Evolutionary conservation across 1,140 invertebrate species (phyloP), one percentile per base, ranked within the genome.

Genomic region (Pomacea maculata): DNA sequence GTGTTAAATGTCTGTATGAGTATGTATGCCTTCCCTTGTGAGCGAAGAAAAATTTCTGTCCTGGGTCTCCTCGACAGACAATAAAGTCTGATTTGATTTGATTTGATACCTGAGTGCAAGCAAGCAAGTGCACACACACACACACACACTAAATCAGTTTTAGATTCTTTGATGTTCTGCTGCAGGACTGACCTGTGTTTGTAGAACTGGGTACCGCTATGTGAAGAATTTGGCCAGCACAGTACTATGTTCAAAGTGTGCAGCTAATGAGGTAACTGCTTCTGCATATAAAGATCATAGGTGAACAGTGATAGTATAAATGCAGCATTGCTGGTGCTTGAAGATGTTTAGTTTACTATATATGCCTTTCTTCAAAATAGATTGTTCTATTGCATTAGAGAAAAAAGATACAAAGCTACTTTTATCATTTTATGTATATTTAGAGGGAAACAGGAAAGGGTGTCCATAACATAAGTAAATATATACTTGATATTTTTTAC

Each of bases 161-260:
- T 77, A 21, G 65, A 65, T 34, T 15, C 29, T 57, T n/a, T 45
- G 19, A 29, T 34, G 68, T 74, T 29, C 8, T 78, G 5, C 86
- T 84, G 14, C 78, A 90, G 88, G 88, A n/a, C 80, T 87, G 7
- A 78, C 80, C 8, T 90, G 89, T 87, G 84, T 82, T n/a, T 90
- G 89, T 68, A 71, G 83, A 52, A 73, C 80, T 63, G 86, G 86
- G 5, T 89, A 85, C 76, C 84, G 68, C 52, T 85, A 88, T 82
- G 68, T 77, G 10, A 75, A 68, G 63, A 86, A 88, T 68, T 89
- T 88, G 86, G 89, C 87, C 68, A 86, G 87, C 3, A 74, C 82
- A 68, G 85, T 90, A 14, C 63, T 54, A 34, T 90, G 89, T 86
- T 77, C 75, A 21, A 55, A 78, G 64, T 90, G 89, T 83, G 72